These are phyloP conservation scores for Ageneiosus marmoratus DNA, from an alignment of 2,113 vertebrate species.

Conservation along the genomic window DNA sequence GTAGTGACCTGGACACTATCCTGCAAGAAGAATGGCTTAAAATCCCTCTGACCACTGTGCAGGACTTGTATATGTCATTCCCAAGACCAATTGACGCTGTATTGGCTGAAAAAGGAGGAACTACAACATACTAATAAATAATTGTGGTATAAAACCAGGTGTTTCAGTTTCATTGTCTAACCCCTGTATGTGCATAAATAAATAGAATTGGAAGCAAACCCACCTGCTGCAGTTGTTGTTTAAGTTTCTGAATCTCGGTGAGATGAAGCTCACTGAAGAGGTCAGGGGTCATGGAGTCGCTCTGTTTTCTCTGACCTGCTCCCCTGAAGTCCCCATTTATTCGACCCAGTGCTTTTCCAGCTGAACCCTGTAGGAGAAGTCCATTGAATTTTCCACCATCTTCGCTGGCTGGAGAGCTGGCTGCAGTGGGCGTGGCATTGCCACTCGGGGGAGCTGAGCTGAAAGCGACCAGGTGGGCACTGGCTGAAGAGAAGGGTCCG, in stretches of 20 bases:
- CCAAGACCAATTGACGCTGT: too few species aligned
- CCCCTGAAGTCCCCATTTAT: slow-evolving; percentile 81
- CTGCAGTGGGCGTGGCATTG: slow-evolving; percentile 69
- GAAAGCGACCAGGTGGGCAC: slow-evolving; percentile 81
- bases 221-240: slow-evolving; percentile 91
- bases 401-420: slow-evolving; percentile 79
- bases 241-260: slow-evolving; percentile 95
- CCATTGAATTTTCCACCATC: slow-evolving; percentile 86
- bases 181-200: too few species aligned
- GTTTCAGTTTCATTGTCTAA: too few species aligned
- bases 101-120: too few species aligned
- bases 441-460: slow-evolving; percentile 81
- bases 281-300: slow-evolving; percentile 79
- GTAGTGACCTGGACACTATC: too few species aligned
- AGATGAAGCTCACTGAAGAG: slow-evolving; percentile 95
- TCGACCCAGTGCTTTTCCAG: slow-evolving; percentile 62
- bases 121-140: too few species aligned
- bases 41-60: too few species aligned
- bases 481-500: slow-evolving; percentile 77
- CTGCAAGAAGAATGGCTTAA: too few species aligned
- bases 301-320: slow-evolving; percentile 70
- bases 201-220: not conserved
- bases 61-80: too few species aligned
- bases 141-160: too few species aligned
- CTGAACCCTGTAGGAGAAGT: slow-evolving; percentile 66